Conservation (phyloP, 1,140 invertebrate genomes). For the Rhagoletis pomonella region DNA sequence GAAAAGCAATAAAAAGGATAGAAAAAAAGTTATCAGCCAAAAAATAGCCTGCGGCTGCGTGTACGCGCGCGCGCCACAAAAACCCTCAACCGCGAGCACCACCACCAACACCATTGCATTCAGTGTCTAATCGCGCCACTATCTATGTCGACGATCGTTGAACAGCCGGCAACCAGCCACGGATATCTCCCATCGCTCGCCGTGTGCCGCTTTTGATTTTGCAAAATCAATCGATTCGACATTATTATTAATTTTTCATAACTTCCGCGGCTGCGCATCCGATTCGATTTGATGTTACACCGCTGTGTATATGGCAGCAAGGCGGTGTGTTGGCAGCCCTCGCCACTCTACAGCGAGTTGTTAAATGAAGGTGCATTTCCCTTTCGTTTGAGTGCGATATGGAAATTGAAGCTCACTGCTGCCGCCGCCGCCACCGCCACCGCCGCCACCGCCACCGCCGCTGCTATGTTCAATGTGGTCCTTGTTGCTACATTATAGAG, state of each 20-base stretch:
- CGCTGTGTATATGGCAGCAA: not conserved
- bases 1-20: not conserved
- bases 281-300: constrained; percentile 64
- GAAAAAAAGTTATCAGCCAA: not conserved
- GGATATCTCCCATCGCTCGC: not conserved
- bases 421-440: not conserved
- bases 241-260: constrained; percentile 75
- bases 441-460: no score
- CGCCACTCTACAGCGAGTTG: not conserved
- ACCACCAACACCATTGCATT: not conserved
- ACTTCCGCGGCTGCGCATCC: constrained; percentile 69
- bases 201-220: constrained; percentile 54
- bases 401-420: constrained; percentile 57
- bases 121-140: not conserved
- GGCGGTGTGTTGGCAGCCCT: not conserved
- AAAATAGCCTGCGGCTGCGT: constrained; percentile 33
- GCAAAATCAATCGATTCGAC: constrained; percentile 74
- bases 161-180: not conserved
- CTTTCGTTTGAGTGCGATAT: constrained; percentile 64
- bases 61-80: constrained; percentile 18
- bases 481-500: not conserved
- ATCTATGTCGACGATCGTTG: constrained; percentile 14
- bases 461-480: not conserved
- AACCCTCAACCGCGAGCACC: not conserved
- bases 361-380: not conserved